phyloP scores from a whole-genome alignment of 2,797 vertebrate species.

The Hozukius guyotensis region DNA sequence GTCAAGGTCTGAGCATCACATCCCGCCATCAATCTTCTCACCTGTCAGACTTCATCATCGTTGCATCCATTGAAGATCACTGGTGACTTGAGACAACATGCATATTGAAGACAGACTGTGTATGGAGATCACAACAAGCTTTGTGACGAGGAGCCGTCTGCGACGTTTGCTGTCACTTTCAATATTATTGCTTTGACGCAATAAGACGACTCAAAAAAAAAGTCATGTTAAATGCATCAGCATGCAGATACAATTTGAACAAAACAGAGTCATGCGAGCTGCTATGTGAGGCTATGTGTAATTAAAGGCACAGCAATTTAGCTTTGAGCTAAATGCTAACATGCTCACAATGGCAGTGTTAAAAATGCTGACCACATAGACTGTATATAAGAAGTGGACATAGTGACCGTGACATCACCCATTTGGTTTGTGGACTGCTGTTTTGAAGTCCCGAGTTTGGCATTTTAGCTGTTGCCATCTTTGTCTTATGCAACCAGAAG shows the following conservation, averaged over 20 bases:
- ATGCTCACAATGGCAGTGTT: too few relatives aligned
- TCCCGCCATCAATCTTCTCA: slow-evolving; percentile 48
- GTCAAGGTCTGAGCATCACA: slow-evolving; percentile 47
- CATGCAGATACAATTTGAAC: background rate
- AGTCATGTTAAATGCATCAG: background rate
- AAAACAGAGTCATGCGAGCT: too few relatives aligned
- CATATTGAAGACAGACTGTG: background rate
- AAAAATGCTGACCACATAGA: too few relatives aligned
- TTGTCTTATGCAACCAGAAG: too few relatives aligned
- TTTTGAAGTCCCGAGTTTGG: too few relatives aligned
- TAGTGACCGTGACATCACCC: too few relatives aligned
- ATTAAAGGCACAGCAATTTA: background rate
- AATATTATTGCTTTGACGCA: background rate
- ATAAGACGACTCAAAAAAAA: background rate
- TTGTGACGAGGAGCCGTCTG: background rate
- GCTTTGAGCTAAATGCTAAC: background rate
- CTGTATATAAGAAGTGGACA: too few relatives aligned
- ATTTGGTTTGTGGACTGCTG: too few relatives aligned
- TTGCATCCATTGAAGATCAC: slow-evolving; percentile 28
- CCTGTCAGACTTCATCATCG: slow-evolving; percentile 47
- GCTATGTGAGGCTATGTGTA: too few relatives aligned
- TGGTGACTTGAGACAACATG: slow-evolving; percentile 2
- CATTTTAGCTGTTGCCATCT: too few relatives aligned
- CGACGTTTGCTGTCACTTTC: background rate
- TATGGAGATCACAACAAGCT: slow-evolving; percentile 4